Base-by-base conservation (phyloP, 2,888 invertebrate genomes). In the Agriopis aurantiaria region DNA sequence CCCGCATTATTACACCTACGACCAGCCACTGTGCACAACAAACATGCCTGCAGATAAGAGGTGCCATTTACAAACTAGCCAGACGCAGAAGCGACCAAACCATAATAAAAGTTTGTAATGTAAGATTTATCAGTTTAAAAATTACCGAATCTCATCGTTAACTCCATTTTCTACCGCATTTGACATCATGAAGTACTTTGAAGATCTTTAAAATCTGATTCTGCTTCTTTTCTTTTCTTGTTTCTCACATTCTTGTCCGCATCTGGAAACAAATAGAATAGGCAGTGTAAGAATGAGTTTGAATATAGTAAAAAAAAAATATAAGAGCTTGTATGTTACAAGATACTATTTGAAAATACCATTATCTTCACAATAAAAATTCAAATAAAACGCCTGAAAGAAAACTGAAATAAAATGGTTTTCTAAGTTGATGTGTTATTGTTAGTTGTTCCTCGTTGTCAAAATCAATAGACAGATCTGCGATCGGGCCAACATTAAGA, bases 141-240 rank as follows among this genome's bases (percentile, higher is more conserved):
- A 23, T 88, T 88, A 93, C 93, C 90, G 88, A 69, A 78, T 80
- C 57, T 93, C 93, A 71, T 93, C 93, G 49, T 83, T 86, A 33
- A 90, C 80, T 10, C 91, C 91, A 71, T 91, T 92, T 82, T 93
- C 87, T 40, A 86, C 86, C n/a, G 86, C 77, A 75, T 85, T 90
- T 70, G 93, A 88, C 93, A 93, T 92, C 74, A 79, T 86, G 68
- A 70, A 67, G 52, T 77, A 68, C 60, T 55, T 65, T 41, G 60
- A 56, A 66, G 70, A 45, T 71, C 71, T 75, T 62, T 45, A 57
- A 45, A 46, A 62, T 74, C 65, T 66, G 53, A 40, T 62, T 76
- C 71, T 65, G 56, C 57, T 33, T 61, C 68, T 80, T 76, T 57
- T 61, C 69, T 79, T 76, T 70, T 74, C 73, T 67, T 68, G 72